Base-by-base conservation (phyloP, 2,888 invertebrate species). In the Chaitophorus viminalis region DNA sequence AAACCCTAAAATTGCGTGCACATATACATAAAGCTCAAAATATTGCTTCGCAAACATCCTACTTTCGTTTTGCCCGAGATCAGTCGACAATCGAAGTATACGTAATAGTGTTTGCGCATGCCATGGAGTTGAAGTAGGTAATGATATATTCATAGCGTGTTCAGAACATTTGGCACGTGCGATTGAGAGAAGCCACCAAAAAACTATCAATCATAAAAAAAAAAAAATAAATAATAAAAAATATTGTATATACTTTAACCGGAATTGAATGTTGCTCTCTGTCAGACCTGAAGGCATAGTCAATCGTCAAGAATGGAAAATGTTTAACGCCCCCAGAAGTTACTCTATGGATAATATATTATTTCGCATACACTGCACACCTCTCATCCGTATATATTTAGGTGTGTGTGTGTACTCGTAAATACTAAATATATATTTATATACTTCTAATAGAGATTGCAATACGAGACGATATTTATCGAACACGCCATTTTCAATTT, bases 281-380 rank as follows among this genome's bases (percentile, higher is more conserved):
- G n/a, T 21, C 31, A 46, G 14, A 68, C n/a, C 68, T 25, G 68
- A 25, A 25, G 60, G 60, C 60, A 65, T n/a, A 85, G 77, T 85
- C 77, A 68, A 85, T 78, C 33, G 85, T 33, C 52, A 54, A 77
- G 78, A 54, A 54, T 39, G 86, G 8, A 25, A 25, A 86, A 86
- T 78, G 86, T 86, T 86, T 86, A 78, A 79, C 86, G 84, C 76
- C 76, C 84, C 83, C 25, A 75, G 39, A 84, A 84, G 21, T 84
- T 33, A 31, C 39, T 9, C 36, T n/a, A 60, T 8, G 29, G 70
- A 70, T 83, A 83, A 74, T 82, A 83, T 83, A 84, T 84, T 84
- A 39, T 84, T 65, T 76, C 31, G 75, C 8, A 36, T 31, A 25
- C 39, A 21, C 14, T 70, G 14, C 25, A 65, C 65, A 25, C 25